Base-by-base conservation (phyloP, 2,113 vertebrate genomes). In the Anolis sagrei region DNA sequence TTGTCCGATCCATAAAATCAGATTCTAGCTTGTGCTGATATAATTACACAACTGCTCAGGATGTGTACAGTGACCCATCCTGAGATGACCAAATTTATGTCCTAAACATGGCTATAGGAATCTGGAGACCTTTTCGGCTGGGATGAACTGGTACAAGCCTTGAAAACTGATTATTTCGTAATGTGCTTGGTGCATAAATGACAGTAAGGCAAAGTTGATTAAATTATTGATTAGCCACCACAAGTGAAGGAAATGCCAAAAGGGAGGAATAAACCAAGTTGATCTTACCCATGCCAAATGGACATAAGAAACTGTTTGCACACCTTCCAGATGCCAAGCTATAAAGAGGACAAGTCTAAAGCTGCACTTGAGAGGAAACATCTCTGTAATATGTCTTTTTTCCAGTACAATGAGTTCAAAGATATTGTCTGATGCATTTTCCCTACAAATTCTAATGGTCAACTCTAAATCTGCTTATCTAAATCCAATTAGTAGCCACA, bases 361-460 rank as follows among this genome's bases (percentile, higher is more conserved):
- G 70, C 49, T 85, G 64, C 64, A 58, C 29, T 58, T 85, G 72
- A 36, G 58, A 14, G 48, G 66, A 81, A 81, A 66, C 32, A 29
- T 76, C 18, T 76, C 72, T 64, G 77, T 11, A 66, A 13, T 48
- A 80, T 36, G 58, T 74, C 58, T 80, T 32, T 62, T 75, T 61
- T 86, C 80, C 69, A 66, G 5, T 29, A 29, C 16, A 81, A 74
- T 32, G 80, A 62, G 77, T 74, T 74, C 58, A 86, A 75, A 80
- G 21, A 86, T 81, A 51, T 54, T 80, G n/a, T 74, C 44, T 86
- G 58, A 66, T 86, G 62, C 58, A 81, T 80, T 86, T 75, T 39
- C 78, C 6, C 58, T 74, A 81, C 58, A 86, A 86, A 75, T 49
- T 81, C 78, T 80, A 80, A 86, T 81, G 78, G 72, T 86, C 84